Conservation (phyloP, 2,888 invertebrate species). For the Melanostoma mellinum region DNA sequence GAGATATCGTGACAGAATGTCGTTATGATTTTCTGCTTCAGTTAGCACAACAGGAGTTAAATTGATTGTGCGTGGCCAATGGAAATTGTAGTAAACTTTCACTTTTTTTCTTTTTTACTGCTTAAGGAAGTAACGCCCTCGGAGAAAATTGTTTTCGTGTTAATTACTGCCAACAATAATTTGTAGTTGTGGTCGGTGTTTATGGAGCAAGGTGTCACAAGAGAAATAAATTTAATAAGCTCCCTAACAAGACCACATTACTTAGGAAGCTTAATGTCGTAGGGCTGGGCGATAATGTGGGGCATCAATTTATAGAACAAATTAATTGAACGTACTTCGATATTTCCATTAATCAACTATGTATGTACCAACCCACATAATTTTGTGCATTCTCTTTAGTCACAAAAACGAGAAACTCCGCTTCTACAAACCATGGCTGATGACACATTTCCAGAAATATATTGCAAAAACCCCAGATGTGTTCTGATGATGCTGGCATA, state of each 20-base stretch:
- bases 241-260: neutral
- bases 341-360: too few species aligned
- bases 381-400: too few species aligned
- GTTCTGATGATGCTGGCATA: too few species aligned
- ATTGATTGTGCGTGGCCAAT: conserved; percentile 37
- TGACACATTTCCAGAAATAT: too few species aligned
- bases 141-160: conserved; percentile 29
- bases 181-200: conserved; percentile 12
- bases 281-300: neutral
- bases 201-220: neutral
- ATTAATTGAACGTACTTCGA: too few species aligned
- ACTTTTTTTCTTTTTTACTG: conserved; percentile 10
- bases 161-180: conserved; percentile 13
- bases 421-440: too few species aligned
- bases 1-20: conserved; percentile 48
- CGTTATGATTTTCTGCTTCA: conserved; percentile 42
- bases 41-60: conserved; percentile 26
- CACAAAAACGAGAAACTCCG: too few species aligned
- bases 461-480: too few species aligned
- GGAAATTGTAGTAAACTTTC: conserved; percentile 24
- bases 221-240: neutral
- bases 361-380: too few species aligned
- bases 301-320: neutral
- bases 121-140: conserved; percentile 7
- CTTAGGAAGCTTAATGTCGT: neutral